Evolutionary conservation across 2,797 vertebrate species (phyloP).

Genomic region (Enteromius treurensis): DNA sequence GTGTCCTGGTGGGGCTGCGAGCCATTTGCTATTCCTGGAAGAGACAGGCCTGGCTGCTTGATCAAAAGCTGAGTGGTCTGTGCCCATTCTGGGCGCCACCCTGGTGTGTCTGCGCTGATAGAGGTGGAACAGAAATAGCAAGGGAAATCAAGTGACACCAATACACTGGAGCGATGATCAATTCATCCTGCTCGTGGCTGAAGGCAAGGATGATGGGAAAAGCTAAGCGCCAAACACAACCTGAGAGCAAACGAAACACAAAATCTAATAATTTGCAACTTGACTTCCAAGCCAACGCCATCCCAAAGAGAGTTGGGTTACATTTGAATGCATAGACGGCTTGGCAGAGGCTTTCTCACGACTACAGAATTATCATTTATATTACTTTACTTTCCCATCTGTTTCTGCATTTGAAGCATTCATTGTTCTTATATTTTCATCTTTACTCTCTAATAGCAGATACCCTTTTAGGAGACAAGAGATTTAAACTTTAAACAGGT

Average conservation of each 20-base stretch:
- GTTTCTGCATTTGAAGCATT: conserved; percentile 10
- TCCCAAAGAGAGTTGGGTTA: not conserved
- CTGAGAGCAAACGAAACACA: conserved; percentile 22
- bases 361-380: conserved; percentile 51
- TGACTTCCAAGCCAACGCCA: not conserved
- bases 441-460: not conserved
- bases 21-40: conserved; percentile 44
- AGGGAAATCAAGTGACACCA: conserved; percentile 55
- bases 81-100: conserved; percentile 42
- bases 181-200: conserved; percentile 20
- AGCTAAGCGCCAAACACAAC: conserved; percentile 16
- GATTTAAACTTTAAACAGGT: conserved; percentile 24
- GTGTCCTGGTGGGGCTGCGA: conserved; percentile 21
- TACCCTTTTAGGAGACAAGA: not conserved
- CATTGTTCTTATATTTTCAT: conserved; percentile 16
- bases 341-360: not conserved
- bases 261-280: conserved; percentile 22
- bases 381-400: conserved; percentile 43
- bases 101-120: conserved; percentile 33
- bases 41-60: conserved; percentile 36
- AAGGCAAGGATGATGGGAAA: conserved; percentile 14
- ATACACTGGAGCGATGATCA: conserved; percentile 47
- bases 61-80: conserved; percentile 36
- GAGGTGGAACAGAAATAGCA: conserved; percentile 54
- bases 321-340: conserved; percentile 10